Percentiles rank a stretch among this genome's conserved stretches.
Evolutionary conservation across 2,797 vertebrate genomes (phyloP).

Genomic region (Podarcis lilfordi): DNA sequence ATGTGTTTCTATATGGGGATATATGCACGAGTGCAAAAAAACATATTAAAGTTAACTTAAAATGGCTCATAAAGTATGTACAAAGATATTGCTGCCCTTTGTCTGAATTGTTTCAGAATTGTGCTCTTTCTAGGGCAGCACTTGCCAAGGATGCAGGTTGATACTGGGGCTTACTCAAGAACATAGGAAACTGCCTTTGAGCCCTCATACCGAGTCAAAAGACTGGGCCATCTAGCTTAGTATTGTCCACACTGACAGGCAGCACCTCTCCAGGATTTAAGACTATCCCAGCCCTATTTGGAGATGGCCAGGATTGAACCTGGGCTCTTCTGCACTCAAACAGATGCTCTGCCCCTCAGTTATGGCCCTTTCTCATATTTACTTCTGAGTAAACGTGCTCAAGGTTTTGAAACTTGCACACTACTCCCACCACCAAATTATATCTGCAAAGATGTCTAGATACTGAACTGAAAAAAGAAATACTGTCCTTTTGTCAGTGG

Average conservation of each 20-base stretch:
- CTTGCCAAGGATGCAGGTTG: not conserved
- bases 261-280: too few relatives aligned
- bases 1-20: not conserved
- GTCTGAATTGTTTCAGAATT: not conserved
- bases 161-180: not conserved
- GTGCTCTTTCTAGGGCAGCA: not conserved
- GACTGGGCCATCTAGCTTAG: too few relatives aligned
- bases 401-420: not conserved
- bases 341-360: too few relatives aligned
- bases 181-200: too few relatives aligned
- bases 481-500: too few relatives aligned
- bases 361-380: too few relatives aligned
- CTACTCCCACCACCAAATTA: not conserved
- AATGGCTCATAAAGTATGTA: not conserved
- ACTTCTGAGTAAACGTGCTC: not conserved
- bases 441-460: not conserved
- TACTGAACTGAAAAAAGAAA: not conserved
- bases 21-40: not conserved
- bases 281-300: too few relatives aligned
- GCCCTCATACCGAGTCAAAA: too few relatives aligned
- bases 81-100: not conserved
- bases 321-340: too few relatives aligned
- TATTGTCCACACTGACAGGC: too few relatives aligned
- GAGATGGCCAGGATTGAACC: too few relatives aligned
- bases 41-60: not conserved